These are phyloP conservation scores for Leuciscus idus DNA, from an alignment of 2,113 vertebrate genomes.

Conservation along the genomic window DNA sequence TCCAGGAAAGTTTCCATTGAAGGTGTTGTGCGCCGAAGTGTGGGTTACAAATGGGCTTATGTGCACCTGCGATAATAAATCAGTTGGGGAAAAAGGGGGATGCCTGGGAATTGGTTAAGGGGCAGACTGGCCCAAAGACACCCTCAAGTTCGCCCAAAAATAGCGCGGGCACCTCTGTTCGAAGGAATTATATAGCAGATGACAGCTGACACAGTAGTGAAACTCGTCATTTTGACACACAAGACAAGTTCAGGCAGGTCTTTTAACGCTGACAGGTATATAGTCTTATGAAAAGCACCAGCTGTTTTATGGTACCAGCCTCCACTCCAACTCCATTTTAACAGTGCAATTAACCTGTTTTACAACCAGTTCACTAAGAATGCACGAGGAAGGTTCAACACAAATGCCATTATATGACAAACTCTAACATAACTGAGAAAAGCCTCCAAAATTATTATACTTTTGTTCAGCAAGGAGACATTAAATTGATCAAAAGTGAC, in stretches of 20 bases:
- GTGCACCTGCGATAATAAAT: slow-evolving; percentile 54
- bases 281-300: slow-evolving; percentile 1
- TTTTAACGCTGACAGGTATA: slow-evolving; percentile 24
- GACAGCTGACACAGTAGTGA: slow-evolving; percentile 23
- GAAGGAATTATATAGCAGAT: slow-evolving; percentile 39
- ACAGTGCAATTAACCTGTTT: background rate
- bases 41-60: slow-evolving; percentile 59
- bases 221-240: slow-evolving; percentile 23
- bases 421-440: background rate
- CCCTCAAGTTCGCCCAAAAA: slow-evolving; percentile 43
- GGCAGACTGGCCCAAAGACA: slow-evolving; percentile 32
- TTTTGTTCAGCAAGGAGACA: too few species aligned
- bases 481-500: too few species aligned
- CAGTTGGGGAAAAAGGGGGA: slow-evolving; percentile 38
- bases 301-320: background rate
- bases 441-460: too few species aligned
- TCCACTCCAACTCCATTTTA: background rate
- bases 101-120: slow-evolving; percentile 27
- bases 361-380: background rate
- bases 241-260: slow-evolving; percentile 35
- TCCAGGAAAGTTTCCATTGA: slow-evolving; percentile 17
- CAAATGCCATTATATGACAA: background rate
- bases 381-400: background rate
- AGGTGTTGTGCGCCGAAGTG: background rate
- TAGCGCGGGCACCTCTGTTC: slow-evolving; percentile 24